Conservation (phyloP, 2,888 invertebrate genomes). For the Bugulina stolonifera region DNA sequence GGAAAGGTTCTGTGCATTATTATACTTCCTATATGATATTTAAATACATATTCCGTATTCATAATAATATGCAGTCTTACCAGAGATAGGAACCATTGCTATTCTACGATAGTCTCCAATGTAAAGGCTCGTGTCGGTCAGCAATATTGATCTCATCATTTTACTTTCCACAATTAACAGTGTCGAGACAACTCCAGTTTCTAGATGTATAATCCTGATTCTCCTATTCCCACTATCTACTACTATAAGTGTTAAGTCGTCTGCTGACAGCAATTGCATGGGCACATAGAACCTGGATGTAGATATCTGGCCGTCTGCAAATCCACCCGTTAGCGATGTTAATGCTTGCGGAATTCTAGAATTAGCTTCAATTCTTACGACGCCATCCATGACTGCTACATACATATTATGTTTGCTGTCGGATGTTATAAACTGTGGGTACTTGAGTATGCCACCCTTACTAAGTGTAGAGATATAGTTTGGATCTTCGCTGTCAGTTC, state of each 20-base stretch:
- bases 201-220: background rate
- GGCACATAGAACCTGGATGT: background rate
- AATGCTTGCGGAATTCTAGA: background rate
- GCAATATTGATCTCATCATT: background rate
- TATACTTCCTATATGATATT: too few relatives aligned
- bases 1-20: too few relatives aligned
- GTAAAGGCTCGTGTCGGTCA: background rate
- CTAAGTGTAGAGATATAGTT: background rate
- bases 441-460: background rate
- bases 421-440: conserved; percentile 5
- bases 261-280: background rate
- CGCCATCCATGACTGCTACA: background rate
- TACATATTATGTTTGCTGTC: background rate
- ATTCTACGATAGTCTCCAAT: background rate
- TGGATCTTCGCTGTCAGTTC: background rate
- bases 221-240: conserved; percentile 7
- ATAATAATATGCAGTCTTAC: too few relatives aligned
- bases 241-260: background rate
- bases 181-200: background rate
- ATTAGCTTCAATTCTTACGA: background rate
- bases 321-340: background rate
- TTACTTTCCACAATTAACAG: background rate
- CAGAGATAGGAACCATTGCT: background rate
- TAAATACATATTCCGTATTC: too few relatives aligned
- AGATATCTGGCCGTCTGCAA: background rate